These are phyloP conservation scores for Drosophila busckii DNA, from an alignment of 1,140 invertebrate genomes.

Conservation along the genomic window DNA sequence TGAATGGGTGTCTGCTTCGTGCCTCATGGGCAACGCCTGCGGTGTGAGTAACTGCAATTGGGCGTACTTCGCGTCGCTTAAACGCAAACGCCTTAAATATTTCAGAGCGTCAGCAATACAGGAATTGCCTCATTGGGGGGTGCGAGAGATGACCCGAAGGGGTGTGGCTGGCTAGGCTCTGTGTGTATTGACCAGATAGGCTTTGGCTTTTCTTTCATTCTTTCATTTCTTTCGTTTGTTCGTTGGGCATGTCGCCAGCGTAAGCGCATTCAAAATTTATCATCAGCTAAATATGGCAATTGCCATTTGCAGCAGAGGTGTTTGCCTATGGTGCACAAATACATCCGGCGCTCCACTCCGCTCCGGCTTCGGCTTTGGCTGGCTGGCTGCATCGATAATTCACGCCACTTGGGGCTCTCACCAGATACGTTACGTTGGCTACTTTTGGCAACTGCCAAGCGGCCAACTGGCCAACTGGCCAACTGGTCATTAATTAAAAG, in stretches of 20 bases:
- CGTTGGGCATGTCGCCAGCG: slow-evolving; percentile 17
- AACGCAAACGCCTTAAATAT: slow-evolving; percentile 61
- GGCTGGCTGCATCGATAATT: slow-evolving; percentile 52
- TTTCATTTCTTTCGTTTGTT: too few species aligned
- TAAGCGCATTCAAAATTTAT: slow-evolving; percentile 59
- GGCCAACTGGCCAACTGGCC: too few species aligned
- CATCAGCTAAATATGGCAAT: slow-evolving; percentile 63
- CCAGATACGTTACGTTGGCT: too few species aligned
- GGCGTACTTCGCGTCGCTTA: slow-evolving; percentile 22
- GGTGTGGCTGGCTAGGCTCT: background rate
- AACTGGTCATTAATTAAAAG: too few species aligned
- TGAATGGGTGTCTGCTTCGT: background rate
- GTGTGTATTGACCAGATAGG: too few species aligned
- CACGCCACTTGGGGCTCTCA: slow-evolving; percentile 23
- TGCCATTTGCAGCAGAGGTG: slow-evolving; percentile 1
- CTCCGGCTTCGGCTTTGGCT: too few species aligned
- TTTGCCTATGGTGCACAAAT: slow-evolving; percentile 33
- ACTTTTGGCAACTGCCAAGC: too few species aligned
- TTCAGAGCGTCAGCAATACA: slow-evolving; percentile 18
- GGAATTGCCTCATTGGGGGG: too few species aligned
- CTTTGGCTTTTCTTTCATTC: too few species aligned
- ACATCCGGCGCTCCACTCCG: slow-evolving; percentile 11
- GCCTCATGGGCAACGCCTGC: too few species aligned
- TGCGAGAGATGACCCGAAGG: too few species aligned
- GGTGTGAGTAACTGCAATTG: slow-evolving; percentile 23